Evolutionary conservation across 2,888 invertebrate genomes (phyloP).

Genomic region (Blera fallax): DNA sequence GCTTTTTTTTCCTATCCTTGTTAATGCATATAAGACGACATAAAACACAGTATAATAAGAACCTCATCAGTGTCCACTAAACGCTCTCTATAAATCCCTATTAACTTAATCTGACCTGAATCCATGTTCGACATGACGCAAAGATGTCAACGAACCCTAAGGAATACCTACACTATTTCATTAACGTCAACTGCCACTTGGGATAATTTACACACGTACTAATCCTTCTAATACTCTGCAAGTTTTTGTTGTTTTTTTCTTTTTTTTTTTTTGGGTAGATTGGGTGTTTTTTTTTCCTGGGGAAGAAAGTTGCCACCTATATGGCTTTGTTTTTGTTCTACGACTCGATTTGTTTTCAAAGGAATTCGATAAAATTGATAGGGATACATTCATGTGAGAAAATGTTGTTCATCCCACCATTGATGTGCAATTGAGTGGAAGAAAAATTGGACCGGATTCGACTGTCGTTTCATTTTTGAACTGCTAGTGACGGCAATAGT

Average conservation of each 20-base stretch:
- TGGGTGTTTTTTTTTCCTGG: not conserved
- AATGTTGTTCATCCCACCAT: too few relatives aligned
- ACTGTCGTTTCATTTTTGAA: too few relatives aligned
- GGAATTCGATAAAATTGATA: too few relatives aligned
- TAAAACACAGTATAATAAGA: not conserved
- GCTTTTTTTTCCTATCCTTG: not conserved
- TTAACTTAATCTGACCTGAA: conserved; percentile 17
- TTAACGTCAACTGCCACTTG: conserved; percentile 37
- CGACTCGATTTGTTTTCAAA: too few relatives aligned
- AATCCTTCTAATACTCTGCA: conserved; percentile 24
- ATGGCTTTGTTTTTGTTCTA: not conserved
- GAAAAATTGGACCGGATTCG: too few relatives aligned
- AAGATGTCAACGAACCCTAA: conserved; percentile 12
- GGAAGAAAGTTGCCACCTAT: not conserved
- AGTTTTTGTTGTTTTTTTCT: not conserved
- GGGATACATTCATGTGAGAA: too few relatives aligned
- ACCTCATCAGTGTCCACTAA: conserved; percentile 4
- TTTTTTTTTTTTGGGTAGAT: not conserved
- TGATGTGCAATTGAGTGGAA: too few relatives aligned
- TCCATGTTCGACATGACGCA: conserved; percentile 18
- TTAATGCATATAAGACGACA: not conserved
- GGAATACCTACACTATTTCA: conserved; percentile 22
- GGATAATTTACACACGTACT: conserved; percentile 22
- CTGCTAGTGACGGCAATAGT: too few relatives aligned
- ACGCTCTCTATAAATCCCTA: not conserved